Evolutionary conservation across 2,888 invertebrate genomes (phyloP), one percentile per base, ranked within the genome.

Genomic region (Scaptomyza caliginosa): DNA sequence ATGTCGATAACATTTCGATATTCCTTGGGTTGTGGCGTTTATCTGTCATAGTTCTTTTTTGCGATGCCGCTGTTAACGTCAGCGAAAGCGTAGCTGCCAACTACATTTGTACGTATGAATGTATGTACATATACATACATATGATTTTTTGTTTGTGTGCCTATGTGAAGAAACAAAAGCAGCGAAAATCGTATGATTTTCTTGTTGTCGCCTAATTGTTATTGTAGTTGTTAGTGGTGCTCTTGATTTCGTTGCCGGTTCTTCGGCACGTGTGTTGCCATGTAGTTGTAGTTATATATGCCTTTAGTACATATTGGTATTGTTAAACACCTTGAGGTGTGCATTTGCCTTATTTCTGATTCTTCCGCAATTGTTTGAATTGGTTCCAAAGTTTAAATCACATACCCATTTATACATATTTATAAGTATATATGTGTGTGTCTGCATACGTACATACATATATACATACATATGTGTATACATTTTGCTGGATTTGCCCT

Each of bases 101-200:
- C 30, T 52, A 21, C 5, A 10, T 10, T 4, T n/a, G n/a, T 5
- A n/a, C n/a, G n/a, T 11, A n/a, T 4, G 1, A 26, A n/a, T 11
- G 13, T 1, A 3, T 11, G 3, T 19, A 38, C 3, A 10, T 11
- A 39, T 11, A 39, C 4, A 21, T 13, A 13, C 1, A 21, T 4
- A 21, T 39, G 3, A 21, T n/a, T 2, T n/a, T 2, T 13, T 16
- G 6, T 6, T 11, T 43, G 26, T 11, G 6, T 13, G 10, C n/a
- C 1, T 30, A 19, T 45, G 46, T 54, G 32, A 39, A 55, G 17
- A 48, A 42, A 51, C 24, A 40, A 57, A 56, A 62, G 68, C 64
- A 60, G 60, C 74, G 66, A 67, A 74, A 81, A 84, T 81, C 81
- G 62, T 81, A 81, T 65, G 81, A 81, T 81, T 81, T 84, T 81